A percentile compares a stretch with the other conserved stretches of the same genome.
These are phyloP conservation scores for Notothenia rossii DNA, from an alignment of 2,113 vertebrate species.

Conservation along the genomic window DNA sequence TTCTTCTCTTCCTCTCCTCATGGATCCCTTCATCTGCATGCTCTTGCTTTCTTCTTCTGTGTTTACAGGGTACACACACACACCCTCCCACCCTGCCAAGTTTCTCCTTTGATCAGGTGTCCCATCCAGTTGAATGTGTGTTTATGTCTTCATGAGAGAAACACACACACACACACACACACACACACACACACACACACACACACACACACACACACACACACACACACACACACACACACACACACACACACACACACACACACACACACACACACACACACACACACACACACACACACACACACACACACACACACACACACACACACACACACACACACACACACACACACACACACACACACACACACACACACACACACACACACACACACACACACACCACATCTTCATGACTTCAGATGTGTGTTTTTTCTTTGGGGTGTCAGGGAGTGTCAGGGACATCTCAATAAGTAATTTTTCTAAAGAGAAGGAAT, in stretches of 20 bases:
- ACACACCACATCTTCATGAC: too few species aligned
- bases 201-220: neutral
- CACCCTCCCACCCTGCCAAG: conserved; percentile 6
- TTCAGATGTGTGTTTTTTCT: too few species aligned
- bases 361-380: neutral
- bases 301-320: neutral
- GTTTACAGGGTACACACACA: conserved; percentile 2
- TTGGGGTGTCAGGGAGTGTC: too few species aligned
- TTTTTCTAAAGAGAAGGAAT: too few species aligned
- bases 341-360: neutral
- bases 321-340: conserved; percentile 6
- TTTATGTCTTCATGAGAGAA: conserved; percentile 4
- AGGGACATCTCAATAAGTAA: too few species aligned
- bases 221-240: neutral
- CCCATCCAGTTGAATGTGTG: conserved; percentile 29
- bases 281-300: neutral
- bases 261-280: too few species aligned
- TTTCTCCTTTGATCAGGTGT: conserved; percentile 46
- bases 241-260: too few species aligned
- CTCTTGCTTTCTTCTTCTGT: conserved; percentile 5
- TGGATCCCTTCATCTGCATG: neutral
- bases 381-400: conserved; percentile 12
- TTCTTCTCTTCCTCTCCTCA: neutral
- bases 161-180: neutral
- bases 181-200: too few species aligned